These are phyloP conservation scores for Hippocampus mohnikei DNA, from an alignment of 2,113 vertebrate species.

Conservation along the genomic window DNA sequence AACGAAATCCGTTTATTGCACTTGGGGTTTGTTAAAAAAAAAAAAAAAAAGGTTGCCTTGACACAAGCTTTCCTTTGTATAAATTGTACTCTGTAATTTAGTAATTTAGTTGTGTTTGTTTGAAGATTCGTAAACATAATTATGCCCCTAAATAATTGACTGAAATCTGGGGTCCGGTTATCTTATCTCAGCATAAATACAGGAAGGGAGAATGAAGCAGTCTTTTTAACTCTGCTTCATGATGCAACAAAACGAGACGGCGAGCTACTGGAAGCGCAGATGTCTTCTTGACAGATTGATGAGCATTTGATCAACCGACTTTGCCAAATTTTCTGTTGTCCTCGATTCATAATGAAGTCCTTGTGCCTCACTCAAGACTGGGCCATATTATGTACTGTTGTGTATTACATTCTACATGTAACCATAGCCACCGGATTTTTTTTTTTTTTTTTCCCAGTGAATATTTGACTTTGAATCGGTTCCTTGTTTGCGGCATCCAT, in stretches of 20 bases:
- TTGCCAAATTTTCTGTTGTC: not conserved
- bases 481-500: conserved; percentile 17
- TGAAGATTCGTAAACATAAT: not conserved
- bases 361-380: conserved; percentile 18
- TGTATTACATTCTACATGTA: conserved; percentile 6
- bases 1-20: not conserved
- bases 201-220: not conserved
- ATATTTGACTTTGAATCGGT: conserved; percentile 20
- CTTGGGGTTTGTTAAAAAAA: not conserved
- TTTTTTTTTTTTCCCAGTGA: conserved; percentile 5
- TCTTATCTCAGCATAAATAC: not conserved
- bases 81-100: not conserved
- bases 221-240: not conserved
- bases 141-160: not conserved
- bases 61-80: not conserved
- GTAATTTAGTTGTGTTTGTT: not conserved
- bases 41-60: not conserved
- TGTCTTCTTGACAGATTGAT: not conserved
- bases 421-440: conserved; percentile 5
- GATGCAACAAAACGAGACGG: not conserved
- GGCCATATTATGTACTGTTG: not conserved
- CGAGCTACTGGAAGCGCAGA: not conserved
- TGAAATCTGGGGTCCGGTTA: not conserved
- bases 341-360: not conserved
- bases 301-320: not conserved